Evolutionary conservation across 2,113 vertebrate genomes (phyloP).

Genomic region (Tiliqua scincoides): DNA sequence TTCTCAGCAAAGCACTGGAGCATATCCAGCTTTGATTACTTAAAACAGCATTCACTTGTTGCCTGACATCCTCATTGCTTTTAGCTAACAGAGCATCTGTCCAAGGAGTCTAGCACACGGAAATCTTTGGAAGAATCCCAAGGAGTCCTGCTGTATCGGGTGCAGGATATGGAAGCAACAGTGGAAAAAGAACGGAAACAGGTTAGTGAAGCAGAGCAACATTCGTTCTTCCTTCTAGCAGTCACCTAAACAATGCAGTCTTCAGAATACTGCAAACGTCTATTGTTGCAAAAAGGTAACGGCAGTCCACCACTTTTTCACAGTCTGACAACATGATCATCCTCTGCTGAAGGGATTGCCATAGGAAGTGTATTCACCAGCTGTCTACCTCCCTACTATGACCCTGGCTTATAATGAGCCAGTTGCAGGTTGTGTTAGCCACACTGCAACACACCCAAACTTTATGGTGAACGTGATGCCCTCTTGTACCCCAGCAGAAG

Average conservation of each 20-base stretch:
- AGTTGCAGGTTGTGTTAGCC: not conserved
- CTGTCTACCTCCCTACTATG: accelerated
- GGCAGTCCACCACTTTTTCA: not conserved
- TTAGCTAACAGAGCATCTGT: conserved; percentile 75
- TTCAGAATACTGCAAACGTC: not conserved
- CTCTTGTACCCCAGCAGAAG: not conserved
- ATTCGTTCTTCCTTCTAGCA: conserved; percentile 2
- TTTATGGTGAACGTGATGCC: not conserved
- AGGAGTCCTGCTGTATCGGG: conserved; percentile 65
- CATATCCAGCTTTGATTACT: too few species aligned
- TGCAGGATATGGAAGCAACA: conserved; percentile 75
- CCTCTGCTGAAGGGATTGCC: not conserved
- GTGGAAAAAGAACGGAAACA: conserved; percentile 73
- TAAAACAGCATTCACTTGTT: not conserved
- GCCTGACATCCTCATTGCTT: conserved; percentile 18
- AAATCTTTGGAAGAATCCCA: conserved; percentile 73
- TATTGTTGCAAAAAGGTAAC: not conserved
- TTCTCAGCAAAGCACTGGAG: too few species aligned
- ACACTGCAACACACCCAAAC: not conserved
- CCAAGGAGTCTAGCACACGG: conserved; percentile 66
- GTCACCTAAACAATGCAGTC: not conserved
- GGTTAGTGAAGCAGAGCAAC: conserved; percentile 57
- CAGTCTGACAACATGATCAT: not conserved
- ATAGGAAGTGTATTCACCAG: not conserved
- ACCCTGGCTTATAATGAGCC: too few species aligned